Evolutionary conservation across 1,140 invertebrate genomes (phyloP).

Genomic region (Melanaphis sacchari): DNA sequence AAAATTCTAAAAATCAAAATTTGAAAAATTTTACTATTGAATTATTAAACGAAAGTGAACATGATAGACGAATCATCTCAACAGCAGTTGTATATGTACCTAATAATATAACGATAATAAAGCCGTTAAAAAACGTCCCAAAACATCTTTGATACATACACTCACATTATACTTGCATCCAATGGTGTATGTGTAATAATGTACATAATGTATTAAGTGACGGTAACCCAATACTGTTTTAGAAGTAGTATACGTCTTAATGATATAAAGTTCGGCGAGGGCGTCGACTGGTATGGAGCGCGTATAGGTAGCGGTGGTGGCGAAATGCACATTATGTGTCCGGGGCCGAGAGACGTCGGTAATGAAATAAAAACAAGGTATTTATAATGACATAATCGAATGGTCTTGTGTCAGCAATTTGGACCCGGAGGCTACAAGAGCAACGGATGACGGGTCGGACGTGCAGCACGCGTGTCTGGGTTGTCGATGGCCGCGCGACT

Average conservation of each 20-base stretch:
- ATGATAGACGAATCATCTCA: no score
- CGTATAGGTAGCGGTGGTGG: not conserved
- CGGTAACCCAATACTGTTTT: not conserved
- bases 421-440: not conserved
- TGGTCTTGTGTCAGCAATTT: slow-evolving; percentile 27
- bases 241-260: not conserved
- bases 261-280: not conserved
- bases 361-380: slow-evolving; percentile 52
- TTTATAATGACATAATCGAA: slow-evolving; percentile 54
- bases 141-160: not conserved
- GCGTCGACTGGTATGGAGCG: not conserved
- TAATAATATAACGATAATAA: not conserved
- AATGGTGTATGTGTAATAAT: not conserved
- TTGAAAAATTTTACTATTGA: no score
- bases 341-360: not conserved
- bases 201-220: not conserved
- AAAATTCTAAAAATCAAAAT: no score
- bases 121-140: not conserved
- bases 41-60: no score
- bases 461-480: not conserved
- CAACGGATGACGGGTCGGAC: not conserved
- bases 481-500: not conserved
- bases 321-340: not conserved
- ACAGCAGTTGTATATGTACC: no score
- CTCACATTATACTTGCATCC: not conserved